Percentiles rank a stretch among this genome's conserved stretches.
Evolutionary conservation across 92 coral and sea anemone species (phyloP).

Genomic region (Pocillopora meandrina): DNA sequence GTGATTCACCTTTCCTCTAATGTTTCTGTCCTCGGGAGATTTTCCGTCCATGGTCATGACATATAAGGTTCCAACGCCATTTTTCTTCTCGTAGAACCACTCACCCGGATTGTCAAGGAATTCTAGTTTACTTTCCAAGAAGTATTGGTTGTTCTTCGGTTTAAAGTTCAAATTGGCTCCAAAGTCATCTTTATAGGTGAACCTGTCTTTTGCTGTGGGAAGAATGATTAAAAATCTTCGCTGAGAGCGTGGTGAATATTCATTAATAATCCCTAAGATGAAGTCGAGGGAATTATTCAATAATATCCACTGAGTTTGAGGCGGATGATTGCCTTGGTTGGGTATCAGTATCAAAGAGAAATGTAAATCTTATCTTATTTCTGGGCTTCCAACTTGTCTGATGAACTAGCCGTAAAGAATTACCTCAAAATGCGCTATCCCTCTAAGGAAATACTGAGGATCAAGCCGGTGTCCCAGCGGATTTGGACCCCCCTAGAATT

Average conservation of each 20-base stretch:
- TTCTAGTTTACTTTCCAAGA: conserved; percentile 64
- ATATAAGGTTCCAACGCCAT: conserved; percentile 43
- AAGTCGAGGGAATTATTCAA: too few species aligned
- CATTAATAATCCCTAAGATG: too few species aligned
- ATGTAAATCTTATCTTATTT: too few species aligned
- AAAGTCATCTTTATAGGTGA: conserved; percentile 55
- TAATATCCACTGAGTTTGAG: too few species aligned
- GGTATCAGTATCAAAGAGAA: too few species aligned
- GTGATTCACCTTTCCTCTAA: conserved; percentile 20
- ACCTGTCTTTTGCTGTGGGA: conserved; percentile 25
- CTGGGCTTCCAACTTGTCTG: too few species aligned
- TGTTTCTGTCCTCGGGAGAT: conserved; percentile 35
- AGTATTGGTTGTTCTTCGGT: conserved; percentile 60
- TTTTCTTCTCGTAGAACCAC: conserved; percentile 57
- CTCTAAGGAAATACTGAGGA: too few species aligned
- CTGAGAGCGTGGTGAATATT: too few species aligned
- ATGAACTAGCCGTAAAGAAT: too few species aligned
- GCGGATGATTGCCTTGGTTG: background rate
- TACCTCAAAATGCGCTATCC: too few species aligned
- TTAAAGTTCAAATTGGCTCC: conserved; percentile 46
- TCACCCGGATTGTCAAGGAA: conserved; percentile 57
- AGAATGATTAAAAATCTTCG: background rate
- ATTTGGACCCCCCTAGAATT: conserved; percentile 6
- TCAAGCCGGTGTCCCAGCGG: background rate
- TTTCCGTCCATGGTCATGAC: conserved; percentile 57